Evolutionary conservation across 1,140 invertebrate genomes (phyloP), one percentile per base, ranked within the genome.

Genomic region (Drosophila kepulauana): DNA sequence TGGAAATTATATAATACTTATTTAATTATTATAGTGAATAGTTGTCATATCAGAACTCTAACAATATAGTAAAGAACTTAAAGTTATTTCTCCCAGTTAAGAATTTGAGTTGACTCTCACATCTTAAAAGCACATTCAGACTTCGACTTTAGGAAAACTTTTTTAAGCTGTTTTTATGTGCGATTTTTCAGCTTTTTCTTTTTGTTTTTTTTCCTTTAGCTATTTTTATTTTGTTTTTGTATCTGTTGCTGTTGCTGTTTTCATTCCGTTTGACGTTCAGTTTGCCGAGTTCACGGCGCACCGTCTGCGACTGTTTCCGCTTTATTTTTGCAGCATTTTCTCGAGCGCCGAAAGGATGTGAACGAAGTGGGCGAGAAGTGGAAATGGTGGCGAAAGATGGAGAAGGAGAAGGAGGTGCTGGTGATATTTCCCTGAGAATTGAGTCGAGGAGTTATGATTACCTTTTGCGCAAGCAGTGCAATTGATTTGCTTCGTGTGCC

Each of bases 401-500:
- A 10, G 20, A 5, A 8, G 30, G 15, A 13, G 7, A 2, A 2
- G 15, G 5, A 13, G 11, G 11, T 41, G 57, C 4, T 38, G 58
- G 28, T 52, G 25, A 33, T 30, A 11, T 48, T 62, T 38, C 35
- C 25, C 25, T 35, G 20, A 30, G 13, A 56, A 54, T 71, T 54
- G 64, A 35, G 41, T 41, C 30, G 48, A 65, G 45, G 48, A 65
- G 49, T 84, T 84, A 84, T 84, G 84, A 89, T 84, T 81, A 66
- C 67, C 57, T 78, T 49, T 43, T 16, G 15, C 66, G 15, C 28
- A 57, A 41, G 35, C 69, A 57, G 35, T 38, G 54, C 33, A 57
- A 57, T 57, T 57, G 54, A 57, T 41, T 57, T 57, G 33, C 3
- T 41, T 73, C 69, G 77, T 71, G 65, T 62, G 71, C 54, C 20